Evolutionary conservation across 2,888 invertebrate species (phyloP), one percentile per base, ranked within the genome.

Genomic region (Leucophora obtusa): DNA sequence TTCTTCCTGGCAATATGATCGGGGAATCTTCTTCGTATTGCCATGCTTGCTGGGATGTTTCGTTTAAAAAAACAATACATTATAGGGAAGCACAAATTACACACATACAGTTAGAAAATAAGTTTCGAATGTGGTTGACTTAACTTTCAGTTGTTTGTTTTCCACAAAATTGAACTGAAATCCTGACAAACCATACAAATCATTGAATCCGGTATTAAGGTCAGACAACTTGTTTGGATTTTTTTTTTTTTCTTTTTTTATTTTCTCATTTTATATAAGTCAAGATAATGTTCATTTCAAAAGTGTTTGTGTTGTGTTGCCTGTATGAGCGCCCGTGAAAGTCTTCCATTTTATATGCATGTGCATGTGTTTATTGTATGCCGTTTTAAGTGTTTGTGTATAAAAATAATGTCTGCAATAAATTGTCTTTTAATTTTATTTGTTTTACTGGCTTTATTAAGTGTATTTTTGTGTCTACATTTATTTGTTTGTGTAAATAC

Each of bases 381-480:
- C 0, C 28, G 28, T 28, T 28, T 28, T 47, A 47, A n/a, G 43
- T 47, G 43, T n/a, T 47, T 47, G 43, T n/a, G 24, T 17, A 7
- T 43, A 60, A 21, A 60, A 43, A 43, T 43, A n/a, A 43, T 60
- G 58, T 15, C 58, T 47, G 58, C 18, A 73, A 51, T 66, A 73
- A 65, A 73, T 51, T 21, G 51, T 59, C 17, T n/a, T 51, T 63
- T 59, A 21, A 15, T 24, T 35, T 24, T 73, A 15, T 73, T 73
- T 73, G 56, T 51, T 73, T 66, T 59, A 59, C 58, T 73, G 51
- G 59, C 73, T 73, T 58, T 58, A 73, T 73, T 66, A 73, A 73
- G 65, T 73, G 51, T 28, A 17, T 18, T 59, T 51, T 51, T 51
- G n/a, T 43, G 15, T n/a, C 58, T 14, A 24, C 17, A 50, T 47